Percentiles rank a stretch among this genome's conserved stretches.
These are phyloP conservation scores for Drosophila parabipectinata DNA, from an alignment of 1,140 invertebrate genomes.

Conservation along the genomic window DNA sequence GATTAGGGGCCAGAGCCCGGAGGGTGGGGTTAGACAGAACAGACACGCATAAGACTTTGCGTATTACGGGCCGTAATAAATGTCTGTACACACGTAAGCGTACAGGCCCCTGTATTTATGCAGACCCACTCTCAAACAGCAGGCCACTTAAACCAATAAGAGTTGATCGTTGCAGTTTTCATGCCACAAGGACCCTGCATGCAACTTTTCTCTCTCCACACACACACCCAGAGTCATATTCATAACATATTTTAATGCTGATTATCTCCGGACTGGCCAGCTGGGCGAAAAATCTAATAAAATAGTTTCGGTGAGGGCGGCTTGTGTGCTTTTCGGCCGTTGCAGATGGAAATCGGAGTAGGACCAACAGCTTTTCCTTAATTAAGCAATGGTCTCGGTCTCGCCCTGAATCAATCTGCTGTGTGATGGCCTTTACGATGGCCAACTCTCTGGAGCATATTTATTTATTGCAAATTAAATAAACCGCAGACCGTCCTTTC, in stretches of 20 bases:
- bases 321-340: conserved; percentile 50
- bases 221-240: neutral
- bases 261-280: conserved; percentile 61
- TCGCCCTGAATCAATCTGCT: conserved; percentile 59
- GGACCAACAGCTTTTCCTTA: conserved; percentile 56
- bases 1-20: neutral
- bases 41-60: conserved; percentile 60
- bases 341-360: conserved; percentile 47
- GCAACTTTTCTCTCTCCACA: conserved; percentile 11
- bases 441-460: conserved; percentile 34
- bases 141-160: conserved; percentile 55
- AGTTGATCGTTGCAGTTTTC: conserved; percentile 59
- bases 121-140: conserved; percentile 12
- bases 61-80: conserved; percentile 77
- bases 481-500: conserved; percentile 36
- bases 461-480: conserved; percentile 67
- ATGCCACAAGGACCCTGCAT: conserved; percentile 17
- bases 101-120: conserved; percentile 65
- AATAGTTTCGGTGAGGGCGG: conserved; percentile 64
- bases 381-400: conserved; percentile 50
- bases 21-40: conserved; percentile 22
- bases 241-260: conserved; percentile 58
- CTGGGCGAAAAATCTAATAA: conserved; percentile 66
- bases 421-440: conserved; percentile 31
- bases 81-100: conserved; percentile 64